Conservation (phyloP, 2,113 vertebrate genomes). For the Pelusios castaneus region DNA sequence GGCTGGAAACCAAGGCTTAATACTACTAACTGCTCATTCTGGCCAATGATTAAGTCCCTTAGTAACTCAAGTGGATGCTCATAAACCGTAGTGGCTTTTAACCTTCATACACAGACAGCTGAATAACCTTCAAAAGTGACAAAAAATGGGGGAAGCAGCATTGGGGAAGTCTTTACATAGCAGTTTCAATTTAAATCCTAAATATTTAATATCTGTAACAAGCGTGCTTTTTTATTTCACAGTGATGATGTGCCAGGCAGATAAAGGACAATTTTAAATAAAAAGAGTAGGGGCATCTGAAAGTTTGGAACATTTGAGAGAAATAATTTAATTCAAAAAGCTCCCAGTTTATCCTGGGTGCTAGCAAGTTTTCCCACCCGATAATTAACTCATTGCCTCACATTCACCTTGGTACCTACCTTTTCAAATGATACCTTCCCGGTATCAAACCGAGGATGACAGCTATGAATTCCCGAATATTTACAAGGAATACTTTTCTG, state of each 20-base stretch:
- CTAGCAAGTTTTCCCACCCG: not conserved
- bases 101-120: not conserved
- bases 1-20: conserved; percentile 1
- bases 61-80: not conserved
- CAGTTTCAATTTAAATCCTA: not conserved
- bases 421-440: not conserved
- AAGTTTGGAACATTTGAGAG: conserved; percentile 33
- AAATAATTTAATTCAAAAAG: conserved; percentile 51
- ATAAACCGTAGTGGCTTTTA: not conserved
- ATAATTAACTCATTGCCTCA: not conserved
- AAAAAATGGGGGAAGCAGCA: not conserved
- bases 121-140: conserved; percentile 3
- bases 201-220: conserved; percentile 18
- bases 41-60: conserved; percentile 3
- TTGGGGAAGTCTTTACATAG: conserved; percentile 25
- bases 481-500: not conserved
- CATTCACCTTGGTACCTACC: not conserved
- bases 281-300: not conserved
- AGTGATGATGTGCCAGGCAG: conserved; percentile 22
- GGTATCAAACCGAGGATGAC: not conserved
- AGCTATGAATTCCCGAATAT: not conserved
- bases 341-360: conserved; percentile 27
- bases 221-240: not conserved
- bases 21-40: not conserved
- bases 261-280: not conserved